Conservation (phyloP, 2,113 vertebrate species). For the Aythya baeri region DNA sequence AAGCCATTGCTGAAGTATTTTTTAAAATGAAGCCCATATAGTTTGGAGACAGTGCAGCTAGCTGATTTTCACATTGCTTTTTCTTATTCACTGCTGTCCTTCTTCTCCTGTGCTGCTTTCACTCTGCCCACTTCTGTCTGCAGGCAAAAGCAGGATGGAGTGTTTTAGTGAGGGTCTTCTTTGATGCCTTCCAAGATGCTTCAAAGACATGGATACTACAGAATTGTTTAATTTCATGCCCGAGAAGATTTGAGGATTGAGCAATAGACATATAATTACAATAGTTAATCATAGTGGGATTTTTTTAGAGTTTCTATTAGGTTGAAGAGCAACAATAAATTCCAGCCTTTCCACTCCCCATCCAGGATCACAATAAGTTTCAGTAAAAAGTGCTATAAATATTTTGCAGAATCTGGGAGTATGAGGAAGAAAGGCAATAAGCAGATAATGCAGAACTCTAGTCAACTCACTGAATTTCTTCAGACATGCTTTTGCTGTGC, state of each 20-base stretch:
- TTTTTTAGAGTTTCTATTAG: neutral
- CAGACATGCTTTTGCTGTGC: neutral
- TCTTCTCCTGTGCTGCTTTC: neutral
- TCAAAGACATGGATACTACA: neutral
- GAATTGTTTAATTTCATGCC: constrained; percentile 24
- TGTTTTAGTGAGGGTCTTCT: neutral
- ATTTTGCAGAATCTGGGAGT: neutral
- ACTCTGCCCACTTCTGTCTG: neutral
- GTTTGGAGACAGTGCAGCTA: neutral
- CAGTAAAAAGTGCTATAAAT: neutral
- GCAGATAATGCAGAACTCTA: neutral
- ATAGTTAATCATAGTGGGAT: neutral
- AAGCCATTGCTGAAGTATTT: neutral
- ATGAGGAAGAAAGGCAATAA: neutral
- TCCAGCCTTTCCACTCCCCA: neutral
- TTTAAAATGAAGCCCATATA: neutral
- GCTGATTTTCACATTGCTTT: neutral
- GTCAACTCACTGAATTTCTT: neutral
- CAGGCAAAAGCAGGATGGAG: neutral
- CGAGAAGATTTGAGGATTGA: constrained; percentile 42
- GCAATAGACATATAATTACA: constrained; percentile 11
- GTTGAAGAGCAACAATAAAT: neutral
- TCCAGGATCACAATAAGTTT: neutral
- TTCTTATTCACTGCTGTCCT: neutral
- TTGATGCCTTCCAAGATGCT: neutral